A percentile compares a stretch with the other conserved stretches of the same genome.
Conservation (phyloP, 92 coral and sea anemone genomes). For the Phenganax subtilis region DNA sequence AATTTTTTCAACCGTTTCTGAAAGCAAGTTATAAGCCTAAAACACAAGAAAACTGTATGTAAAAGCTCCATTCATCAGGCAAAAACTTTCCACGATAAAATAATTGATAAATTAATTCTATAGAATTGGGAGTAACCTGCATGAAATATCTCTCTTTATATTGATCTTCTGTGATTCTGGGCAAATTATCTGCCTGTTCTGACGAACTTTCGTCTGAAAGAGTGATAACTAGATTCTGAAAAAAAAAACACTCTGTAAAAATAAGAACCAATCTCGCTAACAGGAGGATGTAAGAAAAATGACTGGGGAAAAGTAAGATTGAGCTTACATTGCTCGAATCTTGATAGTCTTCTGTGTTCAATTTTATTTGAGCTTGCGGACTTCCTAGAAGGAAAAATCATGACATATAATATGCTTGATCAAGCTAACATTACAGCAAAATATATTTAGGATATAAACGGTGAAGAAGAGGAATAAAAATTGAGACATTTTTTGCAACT, state of each 20-base stretch:
- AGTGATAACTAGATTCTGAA: conserved; percentile 46
- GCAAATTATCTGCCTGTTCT: conserved; percentile 49
- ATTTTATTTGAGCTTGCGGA: conserved; percentile 16
- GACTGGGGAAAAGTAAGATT: not conserved
- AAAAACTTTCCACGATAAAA: no score
- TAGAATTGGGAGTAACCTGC: conserved; percentile 53
- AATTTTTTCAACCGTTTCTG: conserved; percentile 61
- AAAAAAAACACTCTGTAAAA: not conserved
- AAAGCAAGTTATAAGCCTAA: conserved; percentile 57
- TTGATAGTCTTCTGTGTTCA: conserved; percentile 3
- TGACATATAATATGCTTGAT: not conserved
- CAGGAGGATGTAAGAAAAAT: no score
- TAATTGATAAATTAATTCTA: no score
- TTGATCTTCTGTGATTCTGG: conserved; percentile 53
- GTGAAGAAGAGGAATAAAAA: no score
- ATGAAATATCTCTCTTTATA: conserved; percentile 59
- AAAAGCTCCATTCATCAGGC: no score
- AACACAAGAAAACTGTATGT: not conserved
- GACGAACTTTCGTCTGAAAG: conserved; percentile 49
- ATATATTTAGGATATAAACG: not conserved
- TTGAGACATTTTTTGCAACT: no score
- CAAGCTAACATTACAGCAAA: not conserved
- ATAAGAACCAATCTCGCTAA: no score
- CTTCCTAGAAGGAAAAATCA: conserved; percentile 7
- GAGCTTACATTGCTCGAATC: conserved; percentile 1